Evolutionary conservation across 2,797 vertebrate species (phyloP).

Genomic region (Hippoglossus hippoglossus): DNA sequence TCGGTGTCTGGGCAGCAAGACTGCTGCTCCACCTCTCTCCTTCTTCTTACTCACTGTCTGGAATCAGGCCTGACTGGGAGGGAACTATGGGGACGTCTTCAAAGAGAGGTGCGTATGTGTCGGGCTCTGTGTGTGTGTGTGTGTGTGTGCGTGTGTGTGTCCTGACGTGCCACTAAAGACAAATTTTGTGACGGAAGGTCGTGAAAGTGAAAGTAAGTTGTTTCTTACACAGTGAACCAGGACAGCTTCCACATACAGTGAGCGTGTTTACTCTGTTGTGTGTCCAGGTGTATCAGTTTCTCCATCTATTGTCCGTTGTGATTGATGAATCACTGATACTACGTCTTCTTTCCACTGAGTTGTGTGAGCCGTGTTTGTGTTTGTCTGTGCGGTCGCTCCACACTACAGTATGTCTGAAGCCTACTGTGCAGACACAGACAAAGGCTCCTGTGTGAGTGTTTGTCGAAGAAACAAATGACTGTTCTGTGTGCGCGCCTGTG

Average conservation of each 20-base stretch:
- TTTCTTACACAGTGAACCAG: constrained; percentile 17
- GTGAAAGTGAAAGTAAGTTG: not conserved
- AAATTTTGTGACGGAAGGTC: constrained; percentile 25
- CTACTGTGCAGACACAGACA: constrained; percentile 74
- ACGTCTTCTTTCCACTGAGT: constrained; percentile 25
- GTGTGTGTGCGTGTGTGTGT: constrained; percentile 3
- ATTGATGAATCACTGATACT: constrained; percentile 47
- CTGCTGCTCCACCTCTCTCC: constrained; percentile 51
- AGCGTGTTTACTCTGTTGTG: not conserved
- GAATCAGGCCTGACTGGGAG: constrained; percentile 58
- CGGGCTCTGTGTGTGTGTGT: constrained; percentile 1
- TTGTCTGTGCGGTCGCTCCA: constrained; percentile 52
- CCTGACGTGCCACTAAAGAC: constrained; percentile 12
- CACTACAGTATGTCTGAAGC: constrained; percentile 62
- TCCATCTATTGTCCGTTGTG: constrained; percentile 45
- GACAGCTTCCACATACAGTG: not conserved
- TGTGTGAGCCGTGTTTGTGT: constrained; percentile 54
- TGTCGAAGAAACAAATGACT: constrained; percentile 79
- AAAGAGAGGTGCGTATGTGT: constrained; percentile 70
- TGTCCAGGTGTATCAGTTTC: constrained; percentile 49
- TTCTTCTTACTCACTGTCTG: constrained; percentile 58
- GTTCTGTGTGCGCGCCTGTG: constrained; percentile 57
- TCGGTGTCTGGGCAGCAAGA: constrained; percentile 57
- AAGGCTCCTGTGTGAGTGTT: constrained; percentile 79
- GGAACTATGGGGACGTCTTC: constrained; percentile 71